Conservation (phyloP, 1,140 invertebrate species). For the Euglossa dilemma region DNA sequence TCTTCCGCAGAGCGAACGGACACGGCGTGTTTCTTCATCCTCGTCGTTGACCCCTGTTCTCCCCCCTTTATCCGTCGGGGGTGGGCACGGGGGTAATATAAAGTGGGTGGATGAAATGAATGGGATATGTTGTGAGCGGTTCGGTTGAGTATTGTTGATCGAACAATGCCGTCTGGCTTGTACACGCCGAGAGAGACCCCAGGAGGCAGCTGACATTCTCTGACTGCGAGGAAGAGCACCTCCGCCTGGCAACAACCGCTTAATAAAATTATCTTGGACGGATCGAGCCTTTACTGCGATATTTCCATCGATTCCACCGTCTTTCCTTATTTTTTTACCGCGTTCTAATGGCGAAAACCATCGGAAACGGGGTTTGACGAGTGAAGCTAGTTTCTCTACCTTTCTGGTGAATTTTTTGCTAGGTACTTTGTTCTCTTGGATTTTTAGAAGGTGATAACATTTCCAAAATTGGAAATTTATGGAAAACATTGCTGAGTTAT, state of each 20-base stretch:
- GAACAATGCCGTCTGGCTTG: conserved; percentile 79
- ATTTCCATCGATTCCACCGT: neutral
- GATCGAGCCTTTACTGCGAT: conserved; percentile 8
- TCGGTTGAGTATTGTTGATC: conserved; percentile 79
- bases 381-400: too few species aligned
- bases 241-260: conserved; percentile 71
- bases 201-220: conserved; percentile 78
- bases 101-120: conserved; percentile 78
- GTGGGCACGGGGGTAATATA: conserved; percentile 69
- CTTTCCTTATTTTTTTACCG: neutral
- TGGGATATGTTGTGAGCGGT: conserved; percentile 78
- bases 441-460: too few species aligned
- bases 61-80: conserved; percentile 35
- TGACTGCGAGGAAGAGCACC: conserved; percentile 74
- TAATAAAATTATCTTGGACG: conserved; percentile 63
- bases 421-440: too few species aligned
- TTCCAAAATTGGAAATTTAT: too few species aligned
- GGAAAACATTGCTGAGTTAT: too few species aligned
- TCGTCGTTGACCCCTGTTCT: conserved; percentile 57
- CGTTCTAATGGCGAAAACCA: too few species aligned
- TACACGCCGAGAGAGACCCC: conserved; percentile 67
- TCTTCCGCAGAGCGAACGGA: conserved; percentile 67
- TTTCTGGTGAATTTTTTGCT: too few species aligned
- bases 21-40: conserved; percentile 56
- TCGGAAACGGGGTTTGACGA: too few species aligned